Percentiles rank a stretch among this genome's conserved stretches.
Evolutionary conservation across 2,888 invertebrate genomes (phyloP).

Genomic region (Nomada ruficornis): DNA sequence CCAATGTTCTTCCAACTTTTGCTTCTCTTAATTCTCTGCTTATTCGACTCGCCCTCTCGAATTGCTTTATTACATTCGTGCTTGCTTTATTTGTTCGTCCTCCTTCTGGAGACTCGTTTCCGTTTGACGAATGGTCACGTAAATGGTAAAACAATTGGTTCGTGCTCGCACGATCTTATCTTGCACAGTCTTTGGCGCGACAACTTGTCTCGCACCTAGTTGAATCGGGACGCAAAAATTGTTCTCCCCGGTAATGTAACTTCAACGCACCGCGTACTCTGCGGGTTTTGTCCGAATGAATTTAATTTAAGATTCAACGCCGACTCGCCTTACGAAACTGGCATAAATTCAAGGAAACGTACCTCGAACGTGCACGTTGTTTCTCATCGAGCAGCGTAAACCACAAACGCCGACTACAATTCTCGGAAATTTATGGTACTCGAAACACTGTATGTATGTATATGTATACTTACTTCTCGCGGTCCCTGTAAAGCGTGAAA

Average conservation of each 20-base stretch:
- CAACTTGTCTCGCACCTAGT: too few relatives aligned
- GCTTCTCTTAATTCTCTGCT: constrained; percentile 18
- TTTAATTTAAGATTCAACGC: constrained; percentile 28
- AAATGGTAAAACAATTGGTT: too few relatives aligned
- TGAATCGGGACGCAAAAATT: neutral
- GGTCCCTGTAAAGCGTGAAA: constrained; percentile 24
- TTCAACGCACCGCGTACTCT: neutral
- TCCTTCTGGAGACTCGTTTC: too few relatives aligned
- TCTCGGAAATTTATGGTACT: constrained; percentile 47
- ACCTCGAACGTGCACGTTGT: constrained; percentile 16
- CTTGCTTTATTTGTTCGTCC: too few relatives aligned
- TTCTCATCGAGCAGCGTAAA: constrained; percentile 21
- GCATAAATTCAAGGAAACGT: constrained; percentile 18
- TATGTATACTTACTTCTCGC: neutral
- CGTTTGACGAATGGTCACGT: too few relatives aligned
- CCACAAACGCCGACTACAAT: constrained; percentile 35
- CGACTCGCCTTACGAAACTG: constrained; percentile 4
- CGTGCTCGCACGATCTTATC: too few relatives aligned
- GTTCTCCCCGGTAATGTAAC: neutral
- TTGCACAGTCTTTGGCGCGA: neutral
- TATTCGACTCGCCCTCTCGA: too few relatives aligned
- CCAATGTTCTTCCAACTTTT: constrained; percentile 2
- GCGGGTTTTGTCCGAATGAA: neutral
- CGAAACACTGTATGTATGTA: constrained; percentile 9
- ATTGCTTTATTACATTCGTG: too few relatives aligned